phyloP scores from a whole-genome alignment of 2,888 invertebrate genomes.

The Trachelus iudaicus region DNA sequence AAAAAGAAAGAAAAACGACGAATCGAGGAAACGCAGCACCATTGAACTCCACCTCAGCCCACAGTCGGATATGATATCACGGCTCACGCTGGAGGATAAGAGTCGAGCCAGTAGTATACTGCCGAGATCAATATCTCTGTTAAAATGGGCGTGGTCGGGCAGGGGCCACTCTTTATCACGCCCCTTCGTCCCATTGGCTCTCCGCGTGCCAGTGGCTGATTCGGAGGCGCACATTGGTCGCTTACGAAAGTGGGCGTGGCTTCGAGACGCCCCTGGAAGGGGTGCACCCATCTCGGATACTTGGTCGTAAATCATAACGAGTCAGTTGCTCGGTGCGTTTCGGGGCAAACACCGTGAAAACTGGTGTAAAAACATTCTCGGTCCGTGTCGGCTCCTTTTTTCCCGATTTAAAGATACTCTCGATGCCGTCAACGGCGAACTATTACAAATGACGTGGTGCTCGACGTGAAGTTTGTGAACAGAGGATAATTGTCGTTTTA shows the following conservation, averaged over 20 bases:
- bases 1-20: neutral
- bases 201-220: conserved; percentile 18
- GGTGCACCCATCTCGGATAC: neutral
- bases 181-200: conserved; percentile 14
- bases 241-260: conserved; percentile 16
- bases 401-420: neutral
- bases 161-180: neutral
- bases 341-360: conserved; percentile 40
- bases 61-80: conserved; percentile 45
- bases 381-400: neutral
- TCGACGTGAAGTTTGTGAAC: neutral
- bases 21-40: neutral
- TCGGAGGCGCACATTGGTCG: conserved; percentile 28
- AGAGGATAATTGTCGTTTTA: neutral
- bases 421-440: neutral
- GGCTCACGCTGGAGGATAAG: conserved; percentile 24
- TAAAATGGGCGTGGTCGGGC: conserved; percentile 33
- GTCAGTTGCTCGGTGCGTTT: conserved; percentile 56
- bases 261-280: conserved; percentile 22
- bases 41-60: conserved; percentile 21
- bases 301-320: conserved; percentile 57
- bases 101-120: conserved; percentile 28
- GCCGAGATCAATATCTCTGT: conserved; percentile 62
- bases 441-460: neutral
- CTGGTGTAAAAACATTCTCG: conserved; percentile 3